These are phyloP conservation scores for Heliconius hortense DNA, from an alignment of 2,888 invertebrate species.

Conservation along the genomic window DNA sequence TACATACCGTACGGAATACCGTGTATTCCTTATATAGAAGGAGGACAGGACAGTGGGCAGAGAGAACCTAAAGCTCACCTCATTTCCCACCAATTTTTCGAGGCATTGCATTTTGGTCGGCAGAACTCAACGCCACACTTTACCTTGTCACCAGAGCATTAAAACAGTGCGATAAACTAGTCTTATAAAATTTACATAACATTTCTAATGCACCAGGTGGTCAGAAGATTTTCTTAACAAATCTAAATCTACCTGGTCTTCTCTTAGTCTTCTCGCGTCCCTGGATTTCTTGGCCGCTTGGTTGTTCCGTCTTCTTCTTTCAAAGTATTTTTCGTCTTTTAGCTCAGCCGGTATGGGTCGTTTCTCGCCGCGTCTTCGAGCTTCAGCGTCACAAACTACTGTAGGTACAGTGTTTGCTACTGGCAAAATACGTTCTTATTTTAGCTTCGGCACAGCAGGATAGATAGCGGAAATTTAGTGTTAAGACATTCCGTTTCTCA, in stretches of 20 bases:
- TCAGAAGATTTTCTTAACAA: background rate
- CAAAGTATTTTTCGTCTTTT: constrained; percentile 95
- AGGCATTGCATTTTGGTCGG: no score
- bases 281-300: constrained; percentile 95
- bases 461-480: background rate
- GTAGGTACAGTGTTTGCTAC: constrained; percentile 20
- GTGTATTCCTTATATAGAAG: no score
- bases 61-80: no score
- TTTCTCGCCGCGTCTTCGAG: constrained; percentile 89
- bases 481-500: background rate
- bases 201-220: background rate
- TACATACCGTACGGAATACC: no score
- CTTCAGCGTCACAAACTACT: constrained; percentile 50
- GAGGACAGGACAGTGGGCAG: no score
- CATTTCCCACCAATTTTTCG: no score
- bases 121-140: no score
- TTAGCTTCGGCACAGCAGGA: background rate
- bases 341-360: constrained; percentile 92
- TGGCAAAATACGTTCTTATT: background rate
- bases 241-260: constrained; percentile 90
- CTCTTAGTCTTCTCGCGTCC: constrained; percentile 92
- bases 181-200: background rate
- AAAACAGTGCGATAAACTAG: no score
- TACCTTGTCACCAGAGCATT: no score
- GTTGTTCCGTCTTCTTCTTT: constrained; percentile 92